Percentiles rank a stretch among this genome's conserved stretches.
These are phyloP conservation scores for Neopelma chrysocephalum DNA, from an alignment of 2,797 vertebrate species.

Conservation along the genomic window DNA sequence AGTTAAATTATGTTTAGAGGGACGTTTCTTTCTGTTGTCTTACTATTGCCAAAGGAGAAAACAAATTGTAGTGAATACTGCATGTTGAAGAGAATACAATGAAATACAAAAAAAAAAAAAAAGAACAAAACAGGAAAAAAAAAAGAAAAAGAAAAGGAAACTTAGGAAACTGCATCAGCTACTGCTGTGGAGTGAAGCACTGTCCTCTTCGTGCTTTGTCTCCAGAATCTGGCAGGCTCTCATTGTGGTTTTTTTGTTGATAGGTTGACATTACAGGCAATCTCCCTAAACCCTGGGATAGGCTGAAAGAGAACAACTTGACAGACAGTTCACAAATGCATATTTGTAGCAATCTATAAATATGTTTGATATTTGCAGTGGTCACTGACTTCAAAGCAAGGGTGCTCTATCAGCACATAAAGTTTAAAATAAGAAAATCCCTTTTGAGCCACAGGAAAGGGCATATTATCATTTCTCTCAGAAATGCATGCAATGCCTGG, in stretches of 20 bases:
- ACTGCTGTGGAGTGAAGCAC: background rate
- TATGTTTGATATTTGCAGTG: slow-evolving; percentile 1
- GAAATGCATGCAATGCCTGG: background rate
- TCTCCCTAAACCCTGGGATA: background rate
- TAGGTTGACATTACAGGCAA: background rate
- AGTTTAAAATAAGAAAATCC: slow-evolving; percentile 21
- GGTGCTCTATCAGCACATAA: background rate
- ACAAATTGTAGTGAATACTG: background rate
- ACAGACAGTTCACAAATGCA: background rate
- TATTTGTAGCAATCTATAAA: slow-evolving; percentile 7
- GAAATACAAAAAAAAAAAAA: background rate
- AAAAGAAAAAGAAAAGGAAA: background rate
- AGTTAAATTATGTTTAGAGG: background rate
- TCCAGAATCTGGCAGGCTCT: background rate
- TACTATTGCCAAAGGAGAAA: background rate
- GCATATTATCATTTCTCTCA: slow-evolving; percentile 44
- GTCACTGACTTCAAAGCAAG: slow-evolving; percentile 2
- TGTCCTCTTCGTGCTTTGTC: background rate
- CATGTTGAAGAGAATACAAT: background rate
- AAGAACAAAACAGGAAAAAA: background rate
- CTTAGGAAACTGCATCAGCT: background rate
- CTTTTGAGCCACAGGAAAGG: slow-evolving; percentile 32
- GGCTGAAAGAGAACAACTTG: background rate
- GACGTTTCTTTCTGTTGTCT: background rate
- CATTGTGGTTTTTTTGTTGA: background rate